These are phyloP conservation scores for Lepus oiostolus DNA, from an alignment of 2,797 vertebrate species.

Conservation along the genomic window DNA sequence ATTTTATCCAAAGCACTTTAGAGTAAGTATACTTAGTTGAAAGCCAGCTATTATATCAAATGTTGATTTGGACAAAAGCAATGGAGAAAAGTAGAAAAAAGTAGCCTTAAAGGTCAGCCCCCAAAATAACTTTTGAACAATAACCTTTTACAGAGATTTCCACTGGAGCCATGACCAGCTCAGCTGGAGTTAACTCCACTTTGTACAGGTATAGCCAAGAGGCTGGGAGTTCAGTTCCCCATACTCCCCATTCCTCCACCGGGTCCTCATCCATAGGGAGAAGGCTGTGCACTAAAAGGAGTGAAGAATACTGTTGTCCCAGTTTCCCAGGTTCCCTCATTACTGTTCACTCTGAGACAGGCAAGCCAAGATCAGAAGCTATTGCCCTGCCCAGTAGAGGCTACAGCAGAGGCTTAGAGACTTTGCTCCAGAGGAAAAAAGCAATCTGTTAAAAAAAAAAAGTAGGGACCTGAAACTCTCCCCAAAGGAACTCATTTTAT, in stretches of 20 bases:
- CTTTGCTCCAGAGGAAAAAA: background rate
- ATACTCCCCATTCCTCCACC: no score
- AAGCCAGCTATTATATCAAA: background rate
- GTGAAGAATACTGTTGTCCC: background rate
- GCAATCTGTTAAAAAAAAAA: background rate
- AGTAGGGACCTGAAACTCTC: background rate
- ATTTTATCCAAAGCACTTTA: background rate
- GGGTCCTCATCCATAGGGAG: background rate
- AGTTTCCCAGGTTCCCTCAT: background rate
- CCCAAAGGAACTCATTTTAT: background rate
- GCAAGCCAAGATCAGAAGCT: background rate
- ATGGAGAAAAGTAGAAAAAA: background rate
- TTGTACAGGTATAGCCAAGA: background rate
- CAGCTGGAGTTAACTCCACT: background rate
- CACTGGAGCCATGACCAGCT: background rate
- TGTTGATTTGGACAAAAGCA: constrained; percentile 22
- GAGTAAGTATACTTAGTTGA: background rate
- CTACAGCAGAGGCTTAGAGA: background rate
- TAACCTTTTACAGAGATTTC: background rate
- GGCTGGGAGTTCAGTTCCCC: background rate
- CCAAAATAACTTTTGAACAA: background rate
- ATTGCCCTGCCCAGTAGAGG: background rate
- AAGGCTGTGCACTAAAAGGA: background rate
- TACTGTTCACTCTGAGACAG: background rate
- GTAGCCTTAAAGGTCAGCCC: background rate